phyloP scores from a whole-genome alignment of 1,140 invertebrate genomes.

The Drosophila baimaii region DNA sequence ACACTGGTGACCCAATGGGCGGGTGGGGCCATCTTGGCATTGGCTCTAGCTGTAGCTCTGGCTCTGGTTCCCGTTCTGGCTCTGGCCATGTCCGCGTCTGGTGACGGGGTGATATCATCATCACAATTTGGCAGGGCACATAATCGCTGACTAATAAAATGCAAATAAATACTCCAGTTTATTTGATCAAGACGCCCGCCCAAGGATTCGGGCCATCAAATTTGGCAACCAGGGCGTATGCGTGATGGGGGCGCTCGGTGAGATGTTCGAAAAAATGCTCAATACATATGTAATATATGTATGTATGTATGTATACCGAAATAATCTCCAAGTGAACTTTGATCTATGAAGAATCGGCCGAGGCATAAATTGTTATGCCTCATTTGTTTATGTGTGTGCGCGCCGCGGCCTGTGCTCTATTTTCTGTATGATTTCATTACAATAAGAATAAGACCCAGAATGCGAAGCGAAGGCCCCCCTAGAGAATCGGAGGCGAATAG shows the following conservation, averaged over 20 bases:
- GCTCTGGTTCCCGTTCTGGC: conserved; percentile 17
- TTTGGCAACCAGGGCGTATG: conserved; percentile 27
- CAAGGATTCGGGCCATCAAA: conserved; percentile 19
- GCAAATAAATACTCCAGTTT: conserved; percentile 70
- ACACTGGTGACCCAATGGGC: conserved; percentile 27
- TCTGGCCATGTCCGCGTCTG: conserved; percentile 36
- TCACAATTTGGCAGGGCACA: conserved; percentile 74
- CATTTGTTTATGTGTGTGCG: conserved; percentile 33
- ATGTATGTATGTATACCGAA: no score
- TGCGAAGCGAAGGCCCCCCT: conserved; percentile 39
- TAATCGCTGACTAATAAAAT: conserved; percentile 76
- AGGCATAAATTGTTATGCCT: conserved; percentile 40
- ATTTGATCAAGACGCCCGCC: conserved; percentile 49
- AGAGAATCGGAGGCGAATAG: conserved; percentile 17
- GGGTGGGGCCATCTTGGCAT: conserved; percentile 45
- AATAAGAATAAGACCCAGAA: conserved; percentile 42
- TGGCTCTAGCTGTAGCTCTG: conserved; percentile 2
- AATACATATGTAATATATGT: no score
- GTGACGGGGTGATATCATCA: conserved; percentile 74
- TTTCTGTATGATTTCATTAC: conserved; percentile 66
- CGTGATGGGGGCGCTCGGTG: conserved; percentile 4
- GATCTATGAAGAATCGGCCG: conserved; percentile 55
- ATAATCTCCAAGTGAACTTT: conserved; percentile 57
- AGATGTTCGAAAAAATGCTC: conserved; percentile 8
- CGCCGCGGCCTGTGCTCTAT: conserved; percentile 45